phyloP scores from a whole-genome alignment of 2,888 invertebrate genomes.

The Mystacides longicornis region DNA sequence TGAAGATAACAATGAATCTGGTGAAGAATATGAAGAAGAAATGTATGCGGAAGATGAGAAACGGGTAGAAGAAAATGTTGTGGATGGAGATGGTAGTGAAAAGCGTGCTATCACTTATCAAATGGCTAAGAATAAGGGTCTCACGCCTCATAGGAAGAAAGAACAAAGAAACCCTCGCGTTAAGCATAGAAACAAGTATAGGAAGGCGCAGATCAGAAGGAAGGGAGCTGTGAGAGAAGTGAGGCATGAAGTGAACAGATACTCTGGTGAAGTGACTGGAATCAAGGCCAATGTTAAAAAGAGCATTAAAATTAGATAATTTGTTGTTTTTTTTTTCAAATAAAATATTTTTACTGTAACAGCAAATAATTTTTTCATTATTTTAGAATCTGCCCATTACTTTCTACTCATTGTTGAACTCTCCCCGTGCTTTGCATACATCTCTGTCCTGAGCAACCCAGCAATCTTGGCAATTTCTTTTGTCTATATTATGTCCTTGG shows the following conservation, averaged over 20 bases:
- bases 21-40: conserved; percentile 15
- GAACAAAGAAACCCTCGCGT: conserved; percentile 92
- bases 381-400: neutral
- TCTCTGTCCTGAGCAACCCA: too few relatives aligned
- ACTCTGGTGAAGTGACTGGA: conserved; percentile 89
- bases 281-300: conserved; percentile 86
- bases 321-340: too few relatives aligned
- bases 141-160: conserved; percentile 85
- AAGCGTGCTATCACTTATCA: conserved; percentile 86
- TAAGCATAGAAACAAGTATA: conserved; percentile 86
- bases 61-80: conserved; percentile 29
- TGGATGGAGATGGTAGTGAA: conserved; percentile 37
- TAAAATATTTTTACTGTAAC: neutral
- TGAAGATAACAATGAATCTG: neutral
- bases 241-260: conserved; percentile 71
- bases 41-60: conserved; percentile 29
- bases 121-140: conserved; percentile 93
- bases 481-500: too few relatives aligned
- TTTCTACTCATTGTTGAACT: too few relatives aligned
- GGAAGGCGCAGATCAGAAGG: conserved; percentile 85
- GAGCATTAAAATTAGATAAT: conserved; percentile 77
- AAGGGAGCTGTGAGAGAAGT: conserved; percentile 88
- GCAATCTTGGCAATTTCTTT: too few relatives aligned
- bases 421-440: too few relatives aligned
- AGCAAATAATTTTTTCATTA: neutral